A percentile compares a stretch with the other conserved stretches of the same genome.
Conservation (phyloP, 2,888 invertebrate species). For the Cotesia congregata region DNA sequence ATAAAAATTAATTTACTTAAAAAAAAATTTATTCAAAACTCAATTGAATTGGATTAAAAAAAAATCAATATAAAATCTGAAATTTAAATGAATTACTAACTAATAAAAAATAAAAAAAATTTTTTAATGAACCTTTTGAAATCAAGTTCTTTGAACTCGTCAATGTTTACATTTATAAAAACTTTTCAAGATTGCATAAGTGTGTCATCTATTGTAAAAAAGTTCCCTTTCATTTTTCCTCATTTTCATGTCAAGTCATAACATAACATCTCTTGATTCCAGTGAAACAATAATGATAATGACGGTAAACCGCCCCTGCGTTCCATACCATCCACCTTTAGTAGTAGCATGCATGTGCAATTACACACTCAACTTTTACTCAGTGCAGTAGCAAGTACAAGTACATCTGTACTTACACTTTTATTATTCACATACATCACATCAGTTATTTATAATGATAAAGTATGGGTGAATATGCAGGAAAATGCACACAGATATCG, state of each 20-base stretch:
- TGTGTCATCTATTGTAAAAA: neutral
- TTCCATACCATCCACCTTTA: neutral
- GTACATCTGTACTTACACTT: neutral
- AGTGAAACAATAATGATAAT: neutral
- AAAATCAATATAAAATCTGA: too few species aligned
- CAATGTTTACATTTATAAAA: neutral
- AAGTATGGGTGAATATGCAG: neutral
- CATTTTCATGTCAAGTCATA: neutral
- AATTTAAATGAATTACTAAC: too few species aligned
- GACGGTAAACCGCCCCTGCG: neutral
- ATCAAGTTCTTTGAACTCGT: neutral
- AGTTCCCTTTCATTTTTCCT: neutral
- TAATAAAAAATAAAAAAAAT: neutral
- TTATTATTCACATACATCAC: neutral
- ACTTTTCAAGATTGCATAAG: neutral
- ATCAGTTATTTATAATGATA: neutral
- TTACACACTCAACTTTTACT: neutral
- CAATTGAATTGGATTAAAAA: too few species aligned
- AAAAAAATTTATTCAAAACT: too few species aligned
- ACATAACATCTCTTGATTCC: neutral
- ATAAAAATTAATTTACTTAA: too few species aligned
- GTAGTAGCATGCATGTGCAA: neutral
- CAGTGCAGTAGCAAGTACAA: neutral
- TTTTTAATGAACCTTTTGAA: neutral
- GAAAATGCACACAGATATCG: slow-evolving; percentile 13